Evolutionary conservation across 2,113 vertebrate genomes (phyloP), one percentile per base, ranked within the genome.

Genomic region (Hipposideros armiger): DNA sequence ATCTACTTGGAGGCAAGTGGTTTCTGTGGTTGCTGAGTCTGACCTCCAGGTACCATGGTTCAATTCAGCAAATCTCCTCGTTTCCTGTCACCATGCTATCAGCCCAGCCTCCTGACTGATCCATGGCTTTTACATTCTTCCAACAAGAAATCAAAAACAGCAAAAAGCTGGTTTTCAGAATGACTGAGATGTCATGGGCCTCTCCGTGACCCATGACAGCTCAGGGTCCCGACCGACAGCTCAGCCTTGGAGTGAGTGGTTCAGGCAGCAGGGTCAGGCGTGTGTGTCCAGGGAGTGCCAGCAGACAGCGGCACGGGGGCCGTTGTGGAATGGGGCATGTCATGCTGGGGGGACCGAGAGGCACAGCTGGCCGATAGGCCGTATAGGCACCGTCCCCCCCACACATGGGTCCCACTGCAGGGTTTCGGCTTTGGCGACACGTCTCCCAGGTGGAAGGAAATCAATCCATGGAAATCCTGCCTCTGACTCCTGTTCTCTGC

Each of bases 231-330:
- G 13, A 7, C 1, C n/a, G 36, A 13, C 70, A 32, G 19, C 17
- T 77, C 50, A 1, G 36, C 30, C 73, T 36, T 9, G 20, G 54
- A 50, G 47, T 50, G 13, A 16, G 56, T 0, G n/a, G 42, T 19
- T 17, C 17, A 24, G 70, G 6, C 1, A 0, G 56, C 40, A 70
- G 86, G 67, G 56, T 11, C 13, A 5, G 50, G 47, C 1, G 11
- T 50, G 0, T 2, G 13, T 1, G 2, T 26, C 28, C 13, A 1
- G 58, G 72, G 30, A 4, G n/a, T 2, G 15, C 54, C 50, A 16
- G 66, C 13, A 73, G 30, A 28, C 0, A 0, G 67, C 0, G 0
- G 54, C 4, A 1, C 0, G 36, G 45, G 0, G 5, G 72, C 40
- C 54, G 3, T 17, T 0, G 7, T 60, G 28, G 26, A 9, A 9